Percentiles rank a stretch among this genome's conserved stretches.
phyloP scores from a whole-genome alignment of 2,797 vertebrate species.

The Acanthornis magna region DNA sequence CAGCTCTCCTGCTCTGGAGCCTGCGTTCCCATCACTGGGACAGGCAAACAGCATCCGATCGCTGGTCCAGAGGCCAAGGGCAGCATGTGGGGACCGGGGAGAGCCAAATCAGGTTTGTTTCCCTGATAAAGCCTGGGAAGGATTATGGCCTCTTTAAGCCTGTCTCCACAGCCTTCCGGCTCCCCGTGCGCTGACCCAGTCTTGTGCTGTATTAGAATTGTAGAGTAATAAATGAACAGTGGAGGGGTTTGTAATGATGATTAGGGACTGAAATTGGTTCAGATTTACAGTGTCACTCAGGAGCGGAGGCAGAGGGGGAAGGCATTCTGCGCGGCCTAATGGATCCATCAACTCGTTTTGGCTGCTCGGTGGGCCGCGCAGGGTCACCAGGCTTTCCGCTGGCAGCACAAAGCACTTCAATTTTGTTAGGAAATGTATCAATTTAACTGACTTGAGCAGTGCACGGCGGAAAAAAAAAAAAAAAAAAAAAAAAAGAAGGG shows the following conservation, averaged over 20 bases:
- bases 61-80: not conserved
- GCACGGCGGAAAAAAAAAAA: constrained; percentile 41
- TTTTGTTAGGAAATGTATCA: constrained; percentile 99
- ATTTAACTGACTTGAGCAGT: constrained; percentile 99
- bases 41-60: not conserved
- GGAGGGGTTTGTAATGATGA: constrained; percentile 99
- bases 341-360: constrained; percentile 99
- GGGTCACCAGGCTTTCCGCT: constrained; percentile 99
- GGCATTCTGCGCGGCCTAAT: constrained; percentile 98
- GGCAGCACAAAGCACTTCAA: constrained; percentile 99
- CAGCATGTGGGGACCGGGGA: fast-evolving
- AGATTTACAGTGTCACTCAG: constrained; percentile 99
- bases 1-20: not conserved
- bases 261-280: constrained; percentile 99
- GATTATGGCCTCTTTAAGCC: constrained; percentile 78
- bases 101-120: not conserved
- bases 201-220: constrained; percentile 87
- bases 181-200: constrained; percentile 84
- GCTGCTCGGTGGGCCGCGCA: constrained; percentile 98
- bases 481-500: fast-evolving
- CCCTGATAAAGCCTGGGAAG: not conserved
- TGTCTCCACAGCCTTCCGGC: constrained; percentile 70
- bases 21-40: not conserved
- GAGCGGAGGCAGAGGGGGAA: constrained; percentile 88
- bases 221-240: constrained; percentile 96